Percentiles rank a stretch among this genome's conserved stretches.
phyloP scores from a whole-genome alignment of 2,113 vertebrate species.

The Meleagris gallopavo region DNA sequence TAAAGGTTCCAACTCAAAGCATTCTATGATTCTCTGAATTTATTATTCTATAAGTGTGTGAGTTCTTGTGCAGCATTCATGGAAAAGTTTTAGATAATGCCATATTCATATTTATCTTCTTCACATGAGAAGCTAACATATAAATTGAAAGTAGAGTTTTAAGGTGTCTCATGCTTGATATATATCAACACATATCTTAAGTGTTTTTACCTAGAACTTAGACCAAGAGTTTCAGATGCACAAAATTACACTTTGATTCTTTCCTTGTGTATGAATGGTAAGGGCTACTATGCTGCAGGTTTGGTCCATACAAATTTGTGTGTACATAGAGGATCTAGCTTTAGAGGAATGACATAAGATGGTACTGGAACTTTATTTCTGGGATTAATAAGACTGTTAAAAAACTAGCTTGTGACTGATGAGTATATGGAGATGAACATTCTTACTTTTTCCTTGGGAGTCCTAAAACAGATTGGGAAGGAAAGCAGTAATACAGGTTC shows the following conservation, averaged over 20 bases:
- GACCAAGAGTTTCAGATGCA: background rate
- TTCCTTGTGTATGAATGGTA: background rate
- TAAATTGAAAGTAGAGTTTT: background rate
- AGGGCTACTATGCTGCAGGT: background rate
- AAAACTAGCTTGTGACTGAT: background rate
- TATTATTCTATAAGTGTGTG: background rate
- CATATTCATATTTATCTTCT: constrained; percentile 7
- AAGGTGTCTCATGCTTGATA: background rate
- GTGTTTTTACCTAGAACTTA: background rate
- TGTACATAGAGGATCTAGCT: background rate
- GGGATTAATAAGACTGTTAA: background rate
- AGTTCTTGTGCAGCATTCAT: background rate
- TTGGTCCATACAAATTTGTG: background rate
- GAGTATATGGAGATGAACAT: background rate
- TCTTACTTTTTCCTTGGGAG: background rate
- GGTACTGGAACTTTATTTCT: background rate
- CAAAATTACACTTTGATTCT: background rate
- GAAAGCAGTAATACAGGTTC: background rate
- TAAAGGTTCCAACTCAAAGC: background rate
- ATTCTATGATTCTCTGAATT: background rate
- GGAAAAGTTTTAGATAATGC: background rate
- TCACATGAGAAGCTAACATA: background rate
- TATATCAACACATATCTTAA: background rate
- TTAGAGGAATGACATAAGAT: background rate
- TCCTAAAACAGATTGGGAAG: background rate